A percentile compares a stretch with the other conserved stretches of the same genome.
These are phyloP conservation scores for Drosophila emarginata DNA, from an alignment of 2,888 invertebrate genomes.

Conservation along the genomic window DNA sequence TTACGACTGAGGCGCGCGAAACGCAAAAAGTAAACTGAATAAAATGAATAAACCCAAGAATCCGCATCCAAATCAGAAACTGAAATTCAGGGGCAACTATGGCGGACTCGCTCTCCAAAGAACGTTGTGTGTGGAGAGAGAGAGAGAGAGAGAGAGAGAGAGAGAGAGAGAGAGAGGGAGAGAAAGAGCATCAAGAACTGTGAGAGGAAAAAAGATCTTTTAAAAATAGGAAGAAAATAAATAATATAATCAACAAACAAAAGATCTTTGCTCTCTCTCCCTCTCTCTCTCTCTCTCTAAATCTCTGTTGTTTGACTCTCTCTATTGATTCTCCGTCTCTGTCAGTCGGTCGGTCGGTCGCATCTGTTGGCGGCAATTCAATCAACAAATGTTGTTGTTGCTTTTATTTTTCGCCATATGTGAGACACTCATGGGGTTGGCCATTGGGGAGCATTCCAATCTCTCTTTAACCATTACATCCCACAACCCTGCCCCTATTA, in stretches of 20 bases:
- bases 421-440: conserved; percentile 39
- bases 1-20: conserved; percentile 64
- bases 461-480: not conserved
- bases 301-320: not conserved
- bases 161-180: conserved; percentile 13
- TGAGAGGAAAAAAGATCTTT: conserved; percentile 30
- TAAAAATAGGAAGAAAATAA: conserved; percentile 57
- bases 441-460: conserved; percentile 28
- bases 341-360: conserved; percentile 9
- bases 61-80: conserved; percentile 12
- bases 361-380: conserved; percentile 40
- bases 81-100: conserved; percentile 63
- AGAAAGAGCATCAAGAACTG: not conserved
- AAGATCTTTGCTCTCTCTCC: conserved; percentile 33
- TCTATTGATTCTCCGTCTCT: not conserved
- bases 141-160: conserved; percentile 9
- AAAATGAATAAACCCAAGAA: conserved; percentile 10
- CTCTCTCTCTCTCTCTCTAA: conserved; percentile 10
- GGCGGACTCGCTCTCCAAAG: conserved; percentile 8
- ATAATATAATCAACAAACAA: conserved; percentile 41
- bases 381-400: conserved; percentile 43
- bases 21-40: conserved; percentile 63
- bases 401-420: conserved; percentile 54
- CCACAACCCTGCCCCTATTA: not conserved
- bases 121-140: not conserved